Evolutionary conservation across 2,113 vertebrate genomes (phyloP).

Genomic region (Gasterosteus nipponicus): DNA sequence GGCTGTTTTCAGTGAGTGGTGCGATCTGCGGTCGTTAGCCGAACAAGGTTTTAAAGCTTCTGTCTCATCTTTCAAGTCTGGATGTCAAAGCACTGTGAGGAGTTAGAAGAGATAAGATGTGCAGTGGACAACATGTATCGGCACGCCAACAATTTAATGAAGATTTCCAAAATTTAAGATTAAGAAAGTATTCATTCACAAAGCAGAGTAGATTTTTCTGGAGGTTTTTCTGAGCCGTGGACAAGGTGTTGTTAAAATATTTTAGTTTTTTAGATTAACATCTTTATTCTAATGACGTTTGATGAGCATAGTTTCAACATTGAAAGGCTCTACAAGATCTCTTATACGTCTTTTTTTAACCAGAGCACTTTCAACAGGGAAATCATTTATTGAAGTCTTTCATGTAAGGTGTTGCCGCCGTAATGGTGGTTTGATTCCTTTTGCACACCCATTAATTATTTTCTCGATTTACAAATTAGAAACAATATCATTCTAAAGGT

Average conservation of each 20-base stretch:
- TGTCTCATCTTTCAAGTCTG: background rate
- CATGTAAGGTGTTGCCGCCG: background rate
- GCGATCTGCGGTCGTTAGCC: background rate
- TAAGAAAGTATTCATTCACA: background rate
- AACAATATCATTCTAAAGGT: background rate
- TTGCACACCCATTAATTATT: background rate
- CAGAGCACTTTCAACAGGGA: background rate
- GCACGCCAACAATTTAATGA: background rate
- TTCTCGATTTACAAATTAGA: constrained; percentile 8
- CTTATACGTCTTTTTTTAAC: background rate
- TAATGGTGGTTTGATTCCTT: background rate
- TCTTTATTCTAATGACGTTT: background rate
- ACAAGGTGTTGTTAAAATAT: background rate
- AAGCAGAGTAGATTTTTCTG: background rate
- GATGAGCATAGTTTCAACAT: background rate
- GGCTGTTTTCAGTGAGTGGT: background rate
- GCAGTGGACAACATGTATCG: background rate
- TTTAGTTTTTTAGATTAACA: background rate
- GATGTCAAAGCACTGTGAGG: background rate
- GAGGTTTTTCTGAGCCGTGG: no score
- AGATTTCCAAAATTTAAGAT: background rate
- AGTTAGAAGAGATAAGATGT: background rate
- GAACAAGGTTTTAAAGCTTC: background rate
- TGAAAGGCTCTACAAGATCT: background rate
- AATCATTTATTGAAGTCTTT: background rate